Percentiles rank a stretch among this genome's conserved stretches.
Conservation (phyloP, 2,113 vertebrate species). For the Pelodiscus sinensis region DNA sequence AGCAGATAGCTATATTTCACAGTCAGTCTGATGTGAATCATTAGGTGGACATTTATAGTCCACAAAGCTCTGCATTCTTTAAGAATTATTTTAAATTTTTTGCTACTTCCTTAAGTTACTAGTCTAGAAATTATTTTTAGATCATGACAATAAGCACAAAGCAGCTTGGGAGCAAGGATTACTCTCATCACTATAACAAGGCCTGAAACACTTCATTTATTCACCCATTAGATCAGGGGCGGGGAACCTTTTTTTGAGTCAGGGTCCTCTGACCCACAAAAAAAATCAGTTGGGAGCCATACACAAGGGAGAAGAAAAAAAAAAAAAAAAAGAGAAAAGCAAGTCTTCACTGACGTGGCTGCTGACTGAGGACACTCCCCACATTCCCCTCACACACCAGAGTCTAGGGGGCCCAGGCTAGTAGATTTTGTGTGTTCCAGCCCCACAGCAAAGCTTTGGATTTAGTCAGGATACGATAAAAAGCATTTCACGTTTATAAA, state of each 20-base stretch:
- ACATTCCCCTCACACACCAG: too few species aligned
- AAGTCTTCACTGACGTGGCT: too few species aligned
- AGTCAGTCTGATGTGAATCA: not conserved
- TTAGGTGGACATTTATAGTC: slow-evolving; percentile 10
- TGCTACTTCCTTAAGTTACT: slow-evolving; percentile 54
- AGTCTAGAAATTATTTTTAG: slow-evolving; percentile 78
- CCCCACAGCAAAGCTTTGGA: not conserved
- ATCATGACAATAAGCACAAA: slow-evolving; percentile 50
- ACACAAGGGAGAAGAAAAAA: too few species aligned
- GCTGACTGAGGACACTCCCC: too few species aligned
- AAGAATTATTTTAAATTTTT: slow-evolving; percentile 55
- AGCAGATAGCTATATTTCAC: not conserved
- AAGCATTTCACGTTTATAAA: too few species aligned
- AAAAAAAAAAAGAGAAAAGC: too few species aligned
- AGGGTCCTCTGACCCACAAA: too few species aligned
- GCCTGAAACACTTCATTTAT: slow-evolving; percentile 37
- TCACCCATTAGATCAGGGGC: not conserved
- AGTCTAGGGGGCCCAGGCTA: too few species aligned
- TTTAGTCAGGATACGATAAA: not conserved
- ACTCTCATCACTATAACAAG: slow-evolving; percentile 8
- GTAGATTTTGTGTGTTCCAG: too few species aligned
- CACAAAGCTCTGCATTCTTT: slow-evolving; percentile 30
- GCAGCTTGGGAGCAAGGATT: slow-evolving; percentile 44
- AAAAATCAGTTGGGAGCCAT: too few species aligned
- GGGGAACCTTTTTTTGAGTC: too few species aligned